Conservation (phyloP, 2,113 vertebrate genomes). For the Acanthochromis polyacanthus region DNA sequence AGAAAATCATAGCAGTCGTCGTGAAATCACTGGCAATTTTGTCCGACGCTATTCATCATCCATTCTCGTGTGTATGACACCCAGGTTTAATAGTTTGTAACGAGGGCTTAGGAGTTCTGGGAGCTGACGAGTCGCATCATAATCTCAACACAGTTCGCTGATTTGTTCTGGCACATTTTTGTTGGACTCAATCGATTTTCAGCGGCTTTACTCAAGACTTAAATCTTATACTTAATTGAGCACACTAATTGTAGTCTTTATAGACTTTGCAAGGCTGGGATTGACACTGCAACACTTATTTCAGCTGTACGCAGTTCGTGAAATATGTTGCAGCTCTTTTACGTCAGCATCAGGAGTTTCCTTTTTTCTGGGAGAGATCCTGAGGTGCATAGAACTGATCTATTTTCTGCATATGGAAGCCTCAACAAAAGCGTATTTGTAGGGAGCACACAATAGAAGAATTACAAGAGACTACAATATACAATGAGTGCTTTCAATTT, state of each 20-base stretch:
- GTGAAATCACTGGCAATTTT: conserved; percentile 7
- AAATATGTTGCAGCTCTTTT: conserved; percentile 2
- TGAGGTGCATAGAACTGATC: background rate
- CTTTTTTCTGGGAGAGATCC: conserved; percentile 6
- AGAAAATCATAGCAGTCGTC: background rate
- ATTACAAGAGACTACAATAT: background rate
- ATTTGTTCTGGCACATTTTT: conserved; percentile 29
- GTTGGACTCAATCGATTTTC: conserved; percentile 17
- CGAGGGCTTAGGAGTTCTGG: conserved; percentile 6
- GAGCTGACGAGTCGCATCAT: conserved; percentile 16
- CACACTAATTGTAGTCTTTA: conserved; percentile 19
- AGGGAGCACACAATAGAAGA: background rate
- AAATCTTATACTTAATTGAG: conserved; percentile 17
- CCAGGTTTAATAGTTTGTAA: background rate
- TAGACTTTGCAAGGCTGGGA: background rate
- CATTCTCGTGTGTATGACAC: background rate
- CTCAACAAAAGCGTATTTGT: conserved; percentile 4
- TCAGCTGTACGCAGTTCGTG: background rate
- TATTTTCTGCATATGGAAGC: background rate
- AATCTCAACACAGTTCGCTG: conserved; percentile 17
- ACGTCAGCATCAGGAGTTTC: background rate
- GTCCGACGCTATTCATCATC: background rate
- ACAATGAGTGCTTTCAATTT: background rate
- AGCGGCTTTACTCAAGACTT: background rate
- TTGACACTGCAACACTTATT: conserved; percentile 1